A percentile compares a stretch with the other conserved stretches of the same genome.
phyloP scores from a whole-genome alignment of 1,140 invertebrate genomes.

The Drosophila ananassae region DNA sequence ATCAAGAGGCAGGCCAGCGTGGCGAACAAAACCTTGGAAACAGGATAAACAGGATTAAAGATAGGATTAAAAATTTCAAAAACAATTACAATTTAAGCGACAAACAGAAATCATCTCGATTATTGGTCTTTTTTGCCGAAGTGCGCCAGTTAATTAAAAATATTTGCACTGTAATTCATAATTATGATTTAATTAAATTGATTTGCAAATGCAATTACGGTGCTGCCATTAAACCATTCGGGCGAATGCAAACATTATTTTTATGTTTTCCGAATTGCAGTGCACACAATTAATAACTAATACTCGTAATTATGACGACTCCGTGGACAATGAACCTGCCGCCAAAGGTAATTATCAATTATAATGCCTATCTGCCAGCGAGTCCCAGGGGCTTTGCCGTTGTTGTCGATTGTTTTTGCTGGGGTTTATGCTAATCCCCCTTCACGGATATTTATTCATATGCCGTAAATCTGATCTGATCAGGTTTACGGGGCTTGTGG shows the following conservation, averaged over 20 bases:
- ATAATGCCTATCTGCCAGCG: neutral
- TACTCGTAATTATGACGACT: slow-evolving; percentile 42
- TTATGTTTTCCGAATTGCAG: slow-evolving; percentile 14
- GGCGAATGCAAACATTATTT: slow-evolving; percentile 23
- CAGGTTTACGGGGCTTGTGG: slow-evolving; percentile 10
- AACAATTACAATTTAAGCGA: neutral
- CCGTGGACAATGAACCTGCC: slow-evolving; percentile 46
- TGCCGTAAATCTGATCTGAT: slow-evolving; percentile 19
- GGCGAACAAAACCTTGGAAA: slow-evolving; percentile 32
- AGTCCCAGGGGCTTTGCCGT: neutral
- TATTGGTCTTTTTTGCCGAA: no score
- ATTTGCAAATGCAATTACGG: slow-evolving; percentile 74
- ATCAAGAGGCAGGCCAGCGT: slow-evolving; percentile 40
- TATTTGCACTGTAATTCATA: slow-evolving; percentile 50
- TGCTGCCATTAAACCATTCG: slow-evolving; percentile 23
- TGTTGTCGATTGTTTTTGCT: neutral
- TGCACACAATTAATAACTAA: slow-evolving; percentile 51
- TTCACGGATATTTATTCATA: neutral
- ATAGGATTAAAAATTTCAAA: neutral
- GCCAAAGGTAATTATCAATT: slow-evolving; percentile 35
- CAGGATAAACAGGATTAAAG: neutral
- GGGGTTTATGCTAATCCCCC: slow-evolving; percentile 1
- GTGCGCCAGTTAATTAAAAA: slow-evolving; percentile 32
- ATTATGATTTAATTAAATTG: slow-evolving; percentile 74
- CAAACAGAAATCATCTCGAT: neutral